These are phyloP conservation scores for Drosophila monieri DNA, from an alignment of 2,888 invertebrate genomes.

Conservation along the genomic window DNA sequence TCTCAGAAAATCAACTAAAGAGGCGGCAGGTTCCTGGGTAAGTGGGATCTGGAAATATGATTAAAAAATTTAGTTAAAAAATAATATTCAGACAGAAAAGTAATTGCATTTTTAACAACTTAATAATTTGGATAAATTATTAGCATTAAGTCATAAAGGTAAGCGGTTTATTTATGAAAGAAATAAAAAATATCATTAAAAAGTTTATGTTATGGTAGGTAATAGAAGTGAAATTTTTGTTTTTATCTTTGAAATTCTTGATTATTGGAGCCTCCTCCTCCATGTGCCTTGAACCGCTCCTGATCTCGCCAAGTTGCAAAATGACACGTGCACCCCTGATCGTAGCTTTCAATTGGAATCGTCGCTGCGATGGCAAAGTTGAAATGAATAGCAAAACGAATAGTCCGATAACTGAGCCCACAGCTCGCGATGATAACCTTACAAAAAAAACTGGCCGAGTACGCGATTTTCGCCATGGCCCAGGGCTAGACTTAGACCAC, in stretches of 20 bases:
- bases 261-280: background rate
- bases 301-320: slow-evolving; percentile 6
- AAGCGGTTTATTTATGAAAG: background rate
- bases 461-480: slow-evolving; percentile 29
- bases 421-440: slow-evolving; percentile 22
- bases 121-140: background rate
- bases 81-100: too few species aligned
- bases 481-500: slow-evolving; percentile 15
- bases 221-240: background rate
- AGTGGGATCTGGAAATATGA: slow-evolving; percentile 2
- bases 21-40: slow-evolving; percentile 14
- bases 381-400: slow-evolving; percentile 1
- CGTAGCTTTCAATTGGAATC: background rate
- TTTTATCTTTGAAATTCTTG: too few species aligned
- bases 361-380: slow-evolving; percentile 2
- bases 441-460: slow-evolving; percentile 33
- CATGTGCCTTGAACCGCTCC: slow-evolving; percentile 16
- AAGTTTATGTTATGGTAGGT: background rate
- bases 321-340: slow-evolving; percentile 41
- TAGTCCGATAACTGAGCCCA: slow-evolving; percentile 6
- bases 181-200: background rate
- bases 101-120: background rate
- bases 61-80: too few species aligned
- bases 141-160: background rate
- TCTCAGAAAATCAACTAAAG: slow-evolving; percentile 36